Percentiles rank a stretch among this genome's conserved stretches.
phyloP scores from a whole-genome alignment of 1,140 invertebrate genomes.

The Drosophila persimilis region DNA sequence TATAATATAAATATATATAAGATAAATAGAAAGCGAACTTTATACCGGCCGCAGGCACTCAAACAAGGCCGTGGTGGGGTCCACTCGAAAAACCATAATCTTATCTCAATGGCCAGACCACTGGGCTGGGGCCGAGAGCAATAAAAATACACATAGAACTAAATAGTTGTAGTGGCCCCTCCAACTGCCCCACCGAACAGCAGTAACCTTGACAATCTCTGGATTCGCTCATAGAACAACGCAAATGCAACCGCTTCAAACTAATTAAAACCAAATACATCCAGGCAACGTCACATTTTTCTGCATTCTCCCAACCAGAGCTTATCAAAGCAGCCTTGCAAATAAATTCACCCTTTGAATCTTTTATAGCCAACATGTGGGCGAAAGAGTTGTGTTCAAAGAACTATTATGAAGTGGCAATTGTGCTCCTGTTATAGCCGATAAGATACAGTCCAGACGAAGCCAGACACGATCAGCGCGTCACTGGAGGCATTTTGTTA shows the following conservation, averaged over 20 bases:
- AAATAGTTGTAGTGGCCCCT: constrained; percentile 31
- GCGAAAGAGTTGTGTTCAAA: constrained; percentile 17
- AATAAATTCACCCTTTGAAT: constrained; percentile 22
- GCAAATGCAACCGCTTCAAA: constrained; percentile 47
- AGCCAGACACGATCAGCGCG: constrained; percentile 20
- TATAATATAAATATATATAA: constrained; percentile 7
- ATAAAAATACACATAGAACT: constrained; percentile 28
- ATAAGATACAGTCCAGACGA: constrained; percentile 31
- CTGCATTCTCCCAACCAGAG: constrained; percentile 23
- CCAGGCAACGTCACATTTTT: constrained; percentile 36
- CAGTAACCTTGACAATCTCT: constrained; percentile 47
- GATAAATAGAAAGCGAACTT: constrained; percentile 50
- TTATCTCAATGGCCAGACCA: constrained; percentile 61
- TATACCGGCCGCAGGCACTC: constrained; percentile 21
- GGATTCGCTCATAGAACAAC: constrained; percentile 29
- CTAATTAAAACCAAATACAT: constrained; percentile 59
- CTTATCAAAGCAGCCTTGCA: constrained; percentile 16
- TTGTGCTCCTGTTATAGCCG: neutral
- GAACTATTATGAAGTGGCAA: constrained; percentile 12
- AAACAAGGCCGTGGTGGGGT: constrained; percentile 46
- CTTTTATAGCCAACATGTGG: constrained; percentile 20
- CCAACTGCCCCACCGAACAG: constrained; percentile 20
- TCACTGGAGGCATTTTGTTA: neutral
- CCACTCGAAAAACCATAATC: constrained; percentile 41
- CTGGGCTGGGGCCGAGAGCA: constrained; percentile 29